phyloP scores from a whole-genome alignment of 2,797 vertebrate species.

The Syncerus caffer region DNA sequence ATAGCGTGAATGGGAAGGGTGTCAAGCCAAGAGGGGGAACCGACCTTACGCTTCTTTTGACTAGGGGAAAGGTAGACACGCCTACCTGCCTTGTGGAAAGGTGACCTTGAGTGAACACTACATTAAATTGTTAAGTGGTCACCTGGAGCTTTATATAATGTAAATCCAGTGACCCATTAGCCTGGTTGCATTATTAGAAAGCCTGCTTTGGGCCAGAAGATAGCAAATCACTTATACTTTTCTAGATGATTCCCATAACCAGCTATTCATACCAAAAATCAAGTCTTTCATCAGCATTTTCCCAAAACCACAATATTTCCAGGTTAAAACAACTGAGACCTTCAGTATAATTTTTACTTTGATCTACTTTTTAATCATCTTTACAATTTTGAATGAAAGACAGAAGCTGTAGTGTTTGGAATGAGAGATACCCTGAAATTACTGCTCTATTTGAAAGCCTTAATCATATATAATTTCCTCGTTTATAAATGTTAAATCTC shows the following conservation, averaged over 20 bases:
- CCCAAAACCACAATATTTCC: background rate
- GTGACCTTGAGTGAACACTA: background rate
- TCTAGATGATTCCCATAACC: background rate
- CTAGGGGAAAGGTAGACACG: background rate
- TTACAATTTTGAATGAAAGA: background rate
- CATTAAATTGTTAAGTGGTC: background rate
- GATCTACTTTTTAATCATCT: background rate
- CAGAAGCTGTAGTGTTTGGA: background rate
- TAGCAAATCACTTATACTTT: background rate
- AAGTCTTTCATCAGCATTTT: background rate
- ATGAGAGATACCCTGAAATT: background rate
- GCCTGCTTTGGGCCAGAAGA: background rate
- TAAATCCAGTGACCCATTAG: background rate
- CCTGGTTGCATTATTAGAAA: background rate
- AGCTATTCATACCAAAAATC: background rate
- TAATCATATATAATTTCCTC: background rate
- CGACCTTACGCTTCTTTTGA: background rate
- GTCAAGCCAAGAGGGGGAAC: background rate
- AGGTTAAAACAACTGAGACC: background rate
- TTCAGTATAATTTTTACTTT: constrained; percentile 12
- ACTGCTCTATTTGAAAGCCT: background rate
- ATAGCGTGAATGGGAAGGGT: background rate
- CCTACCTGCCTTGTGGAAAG: background rate
- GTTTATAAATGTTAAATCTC: background rate
- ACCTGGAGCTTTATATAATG: background rate